phyloP scores from a whole-genome alignment of 1,140 invertebrate species.

The Drosophila sechellia region DNA sequence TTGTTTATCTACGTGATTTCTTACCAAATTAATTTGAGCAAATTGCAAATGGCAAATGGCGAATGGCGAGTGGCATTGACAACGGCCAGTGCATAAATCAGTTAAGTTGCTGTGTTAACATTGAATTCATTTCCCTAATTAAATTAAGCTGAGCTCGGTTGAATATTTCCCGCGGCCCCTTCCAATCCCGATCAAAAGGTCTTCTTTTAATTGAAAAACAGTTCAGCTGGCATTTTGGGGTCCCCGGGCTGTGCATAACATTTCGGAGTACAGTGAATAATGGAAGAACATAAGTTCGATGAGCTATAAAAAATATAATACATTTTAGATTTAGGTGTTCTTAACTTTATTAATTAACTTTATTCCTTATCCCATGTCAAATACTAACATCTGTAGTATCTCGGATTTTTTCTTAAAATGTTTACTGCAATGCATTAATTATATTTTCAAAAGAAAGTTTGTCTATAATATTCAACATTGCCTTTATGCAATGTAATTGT shows the following conservation, averaged over 20 bases:
- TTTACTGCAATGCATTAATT: no score
- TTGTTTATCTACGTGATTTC: slow-evolving; percentile 84
- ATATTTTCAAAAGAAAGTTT: no score
- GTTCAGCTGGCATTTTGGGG: slow-evolving; percentile 34
- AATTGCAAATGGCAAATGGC: slow-evolving; percentile 69
- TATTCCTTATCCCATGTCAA: background rate
- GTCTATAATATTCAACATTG: no score
- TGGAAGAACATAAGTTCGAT: background rate
- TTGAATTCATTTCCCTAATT: slow-evolving; percentile 82
- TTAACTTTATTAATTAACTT: no score
- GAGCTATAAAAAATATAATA: background rate
- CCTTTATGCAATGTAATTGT: background rate
- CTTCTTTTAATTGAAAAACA: slow-evolving; percentile 75
- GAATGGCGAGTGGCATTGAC: slow-evolving; percentile 20
- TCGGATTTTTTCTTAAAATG: background rate
- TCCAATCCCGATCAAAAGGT: slow-evolving; percentile 51
- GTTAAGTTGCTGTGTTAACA: slow-evolving; percentile 82
- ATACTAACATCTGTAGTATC: background rate
- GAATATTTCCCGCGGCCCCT: slow-evolving; percentile 38
- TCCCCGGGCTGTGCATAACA: background rate
- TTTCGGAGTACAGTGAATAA: slow-evolving; percentile 5
- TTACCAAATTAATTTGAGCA: slow-evolving; percentile 83
- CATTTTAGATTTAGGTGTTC: background rate
- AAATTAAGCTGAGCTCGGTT: slow-evolving; percentile 58
- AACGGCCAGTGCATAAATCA: slow-evolving; percentile 63